Conservation (phyloP, 2,113 vertebrate genomes). For the Dicerorhinus sumatrensis region DNA sequence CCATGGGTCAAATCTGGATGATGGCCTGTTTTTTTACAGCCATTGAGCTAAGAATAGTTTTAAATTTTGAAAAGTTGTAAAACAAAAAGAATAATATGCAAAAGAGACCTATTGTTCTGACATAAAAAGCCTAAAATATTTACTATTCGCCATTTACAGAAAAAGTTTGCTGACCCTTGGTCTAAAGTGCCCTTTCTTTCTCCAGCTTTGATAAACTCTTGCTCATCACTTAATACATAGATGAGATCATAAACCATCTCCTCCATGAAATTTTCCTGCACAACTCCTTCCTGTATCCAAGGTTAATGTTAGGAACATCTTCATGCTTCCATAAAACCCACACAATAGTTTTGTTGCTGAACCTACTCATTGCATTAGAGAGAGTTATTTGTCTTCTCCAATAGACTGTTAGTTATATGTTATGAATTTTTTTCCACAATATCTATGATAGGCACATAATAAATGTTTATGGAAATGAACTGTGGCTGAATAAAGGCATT, state of each 20-base stretch:
- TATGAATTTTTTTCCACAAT: neutral
- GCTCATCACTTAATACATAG: neutral
- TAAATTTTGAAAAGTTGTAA: neutral
- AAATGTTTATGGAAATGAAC: slow-evolving; percentile 30
- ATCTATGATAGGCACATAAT: neutral
- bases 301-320: neutral
- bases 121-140: slow-evolving; percentile 25
- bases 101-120: neutral
- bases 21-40: neutral
- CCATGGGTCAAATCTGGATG: neutral
- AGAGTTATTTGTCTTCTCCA: neutral
- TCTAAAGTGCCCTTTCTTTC: neutral
- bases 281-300: neutral
- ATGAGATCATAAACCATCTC: neutral
- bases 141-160: neutral
- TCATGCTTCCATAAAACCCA: neutral
- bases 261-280: neutral
- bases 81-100: neutral
- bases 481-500: neutral
- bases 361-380: neutral
- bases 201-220: neutral
- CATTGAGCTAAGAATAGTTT: neutral
- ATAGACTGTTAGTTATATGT: neutral
- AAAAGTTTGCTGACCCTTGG: neutral
- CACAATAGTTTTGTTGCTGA: neutral